Conservation (phyloP, 2,888 invertebrate species). For the Palloptera scutellata region DNA sequence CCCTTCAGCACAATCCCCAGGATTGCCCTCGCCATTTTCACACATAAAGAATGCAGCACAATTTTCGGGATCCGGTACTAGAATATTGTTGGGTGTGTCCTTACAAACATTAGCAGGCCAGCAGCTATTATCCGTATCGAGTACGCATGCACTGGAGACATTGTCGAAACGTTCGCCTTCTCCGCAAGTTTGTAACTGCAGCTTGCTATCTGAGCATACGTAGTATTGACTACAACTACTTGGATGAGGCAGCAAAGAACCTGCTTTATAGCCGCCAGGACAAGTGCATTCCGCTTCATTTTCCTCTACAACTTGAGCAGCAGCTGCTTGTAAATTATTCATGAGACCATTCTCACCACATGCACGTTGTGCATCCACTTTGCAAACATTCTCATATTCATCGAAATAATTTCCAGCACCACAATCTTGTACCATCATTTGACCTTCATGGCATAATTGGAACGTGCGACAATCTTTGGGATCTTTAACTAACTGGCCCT, state of each 20-base stretch:
- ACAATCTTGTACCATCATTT: conserved; percentile 23
- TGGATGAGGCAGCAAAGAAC: conserved; percentile 42
- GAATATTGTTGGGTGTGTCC: conserved; percentile 37
- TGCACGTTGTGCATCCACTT: not conserved
- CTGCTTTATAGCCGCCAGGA: conserved; percentile 44
- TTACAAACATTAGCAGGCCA: conserved; percentile 28
- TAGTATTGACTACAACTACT: conserved; percentile 48
- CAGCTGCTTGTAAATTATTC: conserved; percentile 5
- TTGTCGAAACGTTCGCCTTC: conserved; percentile 48
- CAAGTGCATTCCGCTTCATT: conserved; percentile 29
- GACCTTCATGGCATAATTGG: conserved; percentile 16
- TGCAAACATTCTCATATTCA: conserved; percentile 24
- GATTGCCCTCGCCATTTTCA: conserved; percentile 8
- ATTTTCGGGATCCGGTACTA: conserved; percentile 35
- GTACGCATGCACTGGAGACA: conserved; percentile 39
- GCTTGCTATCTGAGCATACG: conserved; percentile 44
- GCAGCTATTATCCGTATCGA: conserved; percentile 39
- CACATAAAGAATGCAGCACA: conserved; percentile 28
- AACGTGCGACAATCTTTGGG: conserved; percentile 21
- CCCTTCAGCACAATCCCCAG: conserved; percentile 32
- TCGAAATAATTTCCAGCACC: conserved; percentile 39
- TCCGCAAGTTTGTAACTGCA: conserved; percentile 49
- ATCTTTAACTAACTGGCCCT: conserved; percentile 21
- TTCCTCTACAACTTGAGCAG: conserved; percentile 11
- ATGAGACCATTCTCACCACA: conserved; percentile 10